Percentiles rank a stretch among this genome's conserved stretches.
phyloP scores from a whole-genome alignment of 2,113 vertebrate genomes.

The Odobenus rosmarus region DNA sequence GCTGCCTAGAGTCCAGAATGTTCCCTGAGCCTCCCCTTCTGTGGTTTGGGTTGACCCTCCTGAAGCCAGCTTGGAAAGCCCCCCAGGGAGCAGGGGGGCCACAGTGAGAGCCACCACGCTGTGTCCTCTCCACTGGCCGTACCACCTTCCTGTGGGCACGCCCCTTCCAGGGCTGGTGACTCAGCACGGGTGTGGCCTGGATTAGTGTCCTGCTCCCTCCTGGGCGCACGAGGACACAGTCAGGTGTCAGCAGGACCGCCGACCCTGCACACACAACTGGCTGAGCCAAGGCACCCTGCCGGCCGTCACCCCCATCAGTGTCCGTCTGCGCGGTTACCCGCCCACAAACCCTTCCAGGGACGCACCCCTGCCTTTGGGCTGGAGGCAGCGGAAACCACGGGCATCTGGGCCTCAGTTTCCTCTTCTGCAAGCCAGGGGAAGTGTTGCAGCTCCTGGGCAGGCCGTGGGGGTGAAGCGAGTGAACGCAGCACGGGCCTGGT shows the following conservation, averaged over 20 bases:
- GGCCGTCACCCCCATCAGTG: accelerated
- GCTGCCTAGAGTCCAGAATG: background rate
- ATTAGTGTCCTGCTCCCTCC: accelerated
- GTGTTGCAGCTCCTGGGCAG: accelerated
- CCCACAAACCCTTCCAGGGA: background rate
- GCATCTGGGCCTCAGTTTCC: background rate
- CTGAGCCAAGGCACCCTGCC: background rate
- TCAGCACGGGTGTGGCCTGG: background rate
- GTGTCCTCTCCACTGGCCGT: background rate
- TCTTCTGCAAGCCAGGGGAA: background rate
- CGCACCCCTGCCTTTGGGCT: background rate
- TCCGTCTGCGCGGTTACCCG: background rate
- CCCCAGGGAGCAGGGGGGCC: background rate
- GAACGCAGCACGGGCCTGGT: accelerated
- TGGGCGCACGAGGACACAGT: accelerated
- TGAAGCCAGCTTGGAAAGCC: background rate
- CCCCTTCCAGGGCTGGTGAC: background rate
- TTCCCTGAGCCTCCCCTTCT: background rate
- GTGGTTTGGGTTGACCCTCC: no score
- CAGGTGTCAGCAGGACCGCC: background rate
- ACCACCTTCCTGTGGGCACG: accelerated
- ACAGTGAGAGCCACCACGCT: background rate
- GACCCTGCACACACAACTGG: background rate
- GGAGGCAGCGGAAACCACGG: background rate
- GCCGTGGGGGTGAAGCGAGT: background rate